Conservation (phyloP, 1,140 invertebrate genomes). For the Condylostylus longicornis region DNA sequence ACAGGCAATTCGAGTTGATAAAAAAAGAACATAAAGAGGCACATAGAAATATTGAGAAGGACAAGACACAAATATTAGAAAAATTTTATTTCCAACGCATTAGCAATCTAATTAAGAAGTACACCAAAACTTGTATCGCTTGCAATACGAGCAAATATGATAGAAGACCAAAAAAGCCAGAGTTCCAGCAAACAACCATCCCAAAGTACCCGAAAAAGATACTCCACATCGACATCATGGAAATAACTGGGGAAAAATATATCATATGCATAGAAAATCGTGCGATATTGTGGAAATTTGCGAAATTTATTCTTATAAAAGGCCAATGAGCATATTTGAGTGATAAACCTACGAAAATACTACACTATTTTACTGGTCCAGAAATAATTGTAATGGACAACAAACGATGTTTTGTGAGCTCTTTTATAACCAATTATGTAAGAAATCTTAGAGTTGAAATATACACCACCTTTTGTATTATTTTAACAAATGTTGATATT, state of each 20-base stretch:
- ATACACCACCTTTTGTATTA: slow-evolving; percentile 1
- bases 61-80: slow-evolving; percentile 5
- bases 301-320: slow-evolving; percentile 5
- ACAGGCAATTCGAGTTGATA: slow-evolving; percentile 1
- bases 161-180: slow-evolving; percentile 1
- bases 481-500: slow-evolving; percentile 6
- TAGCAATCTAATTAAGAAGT: slow-evolving; percentile 4
- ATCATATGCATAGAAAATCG: slow-evolving; percentile 5
- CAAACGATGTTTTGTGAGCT: slow-evolving; percentile 3
- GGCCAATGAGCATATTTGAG: neutral
- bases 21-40: slow-evolving; percentile 5
- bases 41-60: slow-evolving; percentile 3
- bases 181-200: slow-evolving; percentile 5
- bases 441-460: neutral
- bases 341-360: too few species aligned
- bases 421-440: neutral
- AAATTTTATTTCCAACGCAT: slow-evolving; percentile 7
- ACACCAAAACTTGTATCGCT: slow-evolving; percentile 2
- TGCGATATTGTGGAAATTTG: slow-evolving; percentile 8
- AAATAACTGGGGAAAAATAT: slow-evolving; percentile 3
- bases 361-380: too few species aligned
- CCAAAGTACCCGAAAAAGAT: slow-evolving; percentile 5
- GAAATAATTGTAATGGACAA: slow-evolving; percentile 3
- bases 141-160: slow-evolving; percentile 7
- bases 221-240: slow-evolving; percentile 4